Percentiles rank a stretch among this genome's conserved stretches.
Evolutionary conservation across 2,797 vertebrate species (phyloP).

Genomic region (Antrozous pallidus): DNA sequence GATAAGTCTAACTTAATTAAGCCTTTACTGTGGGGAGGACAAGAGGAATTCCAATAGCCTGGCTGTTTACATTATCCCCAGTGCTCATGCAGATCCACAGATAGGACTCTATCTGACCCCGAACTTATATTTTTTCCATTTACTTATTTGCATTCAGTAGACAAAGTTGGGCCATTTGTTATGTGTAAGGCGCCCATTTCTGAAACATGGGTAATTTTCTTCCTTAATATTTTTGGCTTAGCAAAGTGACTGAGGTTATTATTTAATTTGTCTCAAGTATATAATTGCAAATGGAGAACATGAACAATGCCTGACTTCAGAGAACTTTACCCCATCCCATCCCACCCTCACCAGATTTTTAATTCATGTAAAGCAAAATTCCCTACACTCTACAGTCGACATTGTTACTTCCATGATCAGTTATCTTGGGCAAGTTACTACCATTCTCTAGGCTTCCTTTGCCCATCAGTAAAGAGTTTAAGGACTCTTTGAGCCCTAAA

Average conservation of each 20-base stretch:
- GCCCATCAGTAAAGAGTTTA: neutral
- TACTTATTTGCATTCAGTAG: neutral
- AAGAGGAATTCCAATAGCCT: neutral
- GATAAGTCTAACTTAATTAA: constrained; percentile 6
- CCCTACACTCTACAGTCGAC: neutral
- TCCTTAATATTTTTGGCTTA: neutral
- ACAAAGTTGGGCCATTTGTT: neutral
- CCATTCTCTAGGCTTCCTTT: neutral
- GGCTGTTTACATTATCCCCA: neutral
- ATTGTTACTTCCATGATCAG: neutral
- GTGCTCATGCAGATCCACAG: neutral
- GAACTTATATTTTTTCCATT: neutral
- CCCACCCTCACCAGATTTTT: neutral
- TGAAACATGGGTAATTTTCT: neutral
- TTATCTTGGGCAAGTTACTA: neutral
- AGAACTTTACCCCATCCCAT: neutral
- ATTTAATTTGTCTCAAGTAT: neutral
- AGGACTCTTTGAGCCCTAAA: neutral
- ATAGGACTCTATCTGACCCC: neutral
- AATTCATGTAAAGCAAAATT: constrained; percentile 18
- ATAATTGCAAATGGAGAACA: constrained; percentile 26
- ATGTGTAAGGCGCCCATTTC: neutral
- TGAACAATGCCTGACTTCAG: neutral
- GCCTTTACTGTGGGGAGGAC: neutral
- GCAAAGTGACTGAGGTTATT: neutral